Evolutionary conservation across 2,797 vertebrate species (phyloP).

Genomic region (Rhyacichthys aspro): DNA sequence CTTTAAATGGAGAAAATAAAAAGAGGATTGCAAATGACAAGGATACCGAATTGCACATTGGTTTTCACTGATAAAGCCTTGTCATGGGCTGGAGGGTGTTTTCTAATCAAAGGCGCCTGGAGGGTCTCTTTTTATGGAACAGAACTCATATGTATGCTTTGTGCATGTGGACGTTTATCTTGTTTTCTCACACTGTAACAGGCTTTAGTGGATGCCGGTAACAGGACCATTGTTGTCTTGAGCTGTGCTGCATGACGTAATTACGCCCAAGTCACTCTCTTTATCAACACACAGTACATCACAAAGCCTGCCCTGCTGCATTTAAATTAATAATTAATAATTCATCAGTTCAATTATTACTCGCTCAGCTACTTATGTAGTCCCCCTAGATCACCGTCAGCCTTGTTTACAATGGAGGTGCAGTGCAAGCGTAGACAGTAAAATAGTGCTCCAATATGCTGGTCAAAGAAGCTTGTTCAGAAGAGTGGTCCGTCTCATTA

Average conservation of each 20-base stretch:
- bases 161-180: slow-evolving; percentile 28
- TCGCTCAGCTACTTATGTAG: slow-evolving; percentile 6
- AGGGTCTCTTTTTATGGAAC: slow-evolving; percentile 63
- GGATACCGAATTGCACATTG: slow-evolving; percentile 59
- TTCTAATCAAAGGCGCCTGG: slow-evolving; percentile 85
- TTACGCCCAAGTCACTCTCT: slow-evolving; percentile 20
- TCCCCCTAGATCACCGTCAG: slow-evolving; percentile 29
- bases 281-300: slow-evolving; percentile 5
- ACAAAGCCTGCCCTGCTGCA: slow-evolving; percentile 10
- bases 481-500: too few species aligned
- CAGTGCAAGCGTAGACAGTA: not conserved
- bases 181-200: slow-evolving; percentile 49
- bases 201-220: slow-evolving; percentile 47
- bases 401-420: not conserved
- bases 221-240: slow-evolving; percentile 30
- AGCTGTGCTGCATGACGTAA: slow-evolving; percentile 21
- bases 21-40: slow-evolving; percentile 68
- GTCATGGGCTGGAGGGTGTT: slow-evolving; percentile 82
- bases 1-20: slow-evolving; percentile 64
- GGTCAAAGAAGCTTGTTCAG: not conserved
- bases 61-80: slow-evolving; percentile 73
- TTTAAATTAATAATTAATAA: slow-evolving; percentile 15
- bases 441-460: not conserved
- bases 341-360: slow-evolving; percentile 4
- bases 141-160: slow-evolving; percentile 12